Conservation (phyloP, 2,888 invertebrate genomes). For the Spialia ferax region DNA sequence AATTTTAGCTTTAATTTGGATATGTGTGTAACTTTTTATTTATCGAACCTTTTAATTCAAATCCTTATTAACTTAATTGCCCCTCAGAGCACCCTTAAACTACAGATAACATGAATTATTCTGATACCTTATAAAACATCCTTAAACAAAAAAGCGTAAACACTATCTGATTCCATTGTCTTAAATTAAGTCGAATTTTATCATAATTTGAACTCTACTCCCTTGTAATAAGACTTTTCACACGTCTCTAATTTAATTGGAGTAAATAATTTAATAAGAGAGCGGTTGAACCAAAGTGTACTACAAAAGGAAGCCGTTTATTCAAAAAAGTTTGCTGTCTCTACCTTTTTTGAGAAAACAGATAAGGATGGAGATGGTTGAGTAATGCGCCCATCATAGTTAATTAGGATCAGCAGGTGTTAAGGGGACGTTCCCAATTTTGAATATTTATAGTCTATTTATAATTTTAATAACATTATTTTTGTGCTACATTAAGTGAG, state of each 20-base stretch:
- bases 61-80: conserved; percentile 36
- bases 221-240: conserved; percentile 41
- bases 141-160: conserved; percentile 40
- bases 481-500: too few species aligned
- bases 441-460: conserved; percentile 16
- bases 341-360: conserved; percentile 52
- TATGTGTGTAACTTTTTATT: neutral
- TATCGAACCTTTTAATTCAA: conserved; percentile 4
- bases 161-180: conserved; percentile 40
- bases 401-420: conserved; percentile 72
- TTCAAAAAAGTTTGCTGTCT: conserved; percentile 48
- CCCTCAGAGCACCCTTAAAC: conserved; percentile 27
- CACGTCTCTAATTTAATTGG: conserved; percentile 46
- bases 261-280: conserved; percentile 48
- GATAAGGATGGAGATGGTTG: conserved; percentile 61
- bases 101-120: conserved; percentile 42
- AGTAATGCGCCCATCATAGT: conserved; percentile 75
- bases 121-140: conserved; percentile 43
- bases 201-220: conserved; percentile 11
- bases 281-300: conserved; percentile 48
- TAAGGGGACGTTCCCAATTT: conserved; percentile 59
- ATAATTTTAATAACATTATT: conserved; percentile 30
- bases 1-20: neutral
- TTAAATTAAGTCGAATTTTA: conserved; percentile 11
- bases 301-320: conserved; percentile 66